phyloP scores from a whole-genome alignment of 2,888 invertebrate species.

The Pimpla rufipes region DNA sequence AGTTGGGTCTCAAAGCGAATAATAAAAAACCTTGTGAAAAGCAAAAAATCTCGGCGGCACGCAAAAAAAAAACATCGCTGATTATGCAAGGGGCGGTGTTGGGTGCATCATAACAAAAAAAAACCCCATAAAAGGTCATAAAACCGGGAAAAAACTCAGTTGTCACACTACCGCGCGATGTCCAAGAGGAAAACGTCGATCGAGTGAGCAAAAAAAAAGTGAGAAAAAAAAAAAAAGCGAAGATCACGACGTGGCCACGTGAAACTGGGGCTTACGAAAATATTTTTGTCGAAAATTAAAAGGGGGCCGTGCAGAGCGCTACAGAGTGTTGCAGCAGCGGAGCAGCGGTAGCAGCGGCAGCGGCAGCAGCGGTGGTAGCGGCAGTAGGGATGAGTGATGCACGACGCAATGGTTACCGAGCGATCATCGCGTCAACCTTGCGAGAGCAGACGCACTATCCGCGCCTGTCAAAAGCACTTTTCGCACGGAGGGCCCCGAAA shows the following conservation, averaged over 20 bases:
- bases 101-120: constrained; percentile 24
- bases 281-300: constrained; percentile 9
- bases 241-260: constrained; percentile 14
- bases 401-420: constrained; percentile 60
- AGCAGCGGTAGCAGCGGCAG: neutral
- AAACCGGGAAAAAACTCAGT: neutral
- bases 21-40: neutral
- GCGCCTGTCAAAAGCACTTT: constrained; percentile 56
- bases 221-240: neutral
- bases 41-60: neutral
- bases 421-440: constrained; percentile 60
- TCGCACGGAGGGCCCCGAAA: constrained; percentile 27
- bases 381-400: constrained; percentile 44
- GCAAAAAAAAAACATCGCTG: neutral
- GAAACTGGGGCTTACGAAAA: constrained; percentile 27
- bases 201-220: neutral
- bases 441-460: constrained; percentile 34
- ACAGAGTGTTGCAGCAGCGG: constrained; percentile 14
- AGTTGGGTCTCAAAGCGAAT: neutral
- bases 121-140: constrained; percentile 29
- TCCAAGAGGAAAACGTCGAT: constrained; percentile 2
- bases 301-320: constrained; percentile 5
- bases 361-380: constrained; percentile 9
- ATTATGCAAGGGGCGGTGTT: constrained; percentile 1
- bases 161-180: constrained; percentile 19